Base-by-base conservation (phyloP, 1,140 invertebrate species). In the Zaprionus kolodkinae region DNA sequence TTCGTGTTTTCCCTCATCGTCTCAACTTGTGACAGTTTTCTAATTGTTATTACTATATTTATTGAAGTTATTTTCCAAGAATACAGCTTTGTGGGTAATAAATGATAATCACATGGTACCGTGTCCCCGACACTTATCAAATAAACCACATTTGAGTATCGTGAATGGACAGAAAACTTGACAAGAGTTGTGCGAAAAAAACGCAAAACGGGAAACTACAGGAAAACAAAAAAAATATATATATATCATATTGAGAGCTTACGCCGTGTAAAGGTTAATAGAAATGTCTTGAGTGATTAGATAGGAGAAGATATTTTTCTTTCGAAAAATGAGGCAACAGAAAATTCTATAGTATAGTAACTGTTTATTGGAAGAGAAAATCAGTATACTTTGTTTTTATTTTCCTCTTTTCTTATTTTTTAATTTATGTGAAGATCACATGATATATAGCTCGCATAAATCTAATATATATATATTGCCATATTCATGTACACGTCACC, bases 31-130 rank as follows among this genome's bases (percentile, higher is more conserved):
- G 77, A 83, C 81, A 79, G 70, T 67, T 72, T 72, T 80, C 63
- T 80, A 80, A 84, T 84, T 70, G 59, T 77, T 84, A 66, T 79
- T 72, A 75, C 36, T 62, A 35, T 27, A 69, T 76, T 83, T 70
- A 71, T 71, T 63, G 54, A 15, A 43, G 52, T 69, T 56, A 62
- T 9, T 60, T 55, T 72, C 72, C 27, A 6, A 71, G 72, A 75
- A 75, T 36, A 69, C 66, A 70, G n/a, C 13, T 33, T 52, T 52
- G 38, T 56, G 13, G 35, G 54, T 56, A 48, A 71, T 75, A 75
- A 75, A 64, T 33, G 36, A 25, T 71, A 75, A 75, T 75, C 67
- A 64, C 72, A 35, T 65, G 72, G 66, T 36, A 57, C 52, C 11
- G 25, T 43, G 27, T 15, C 2, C 6, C 13, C 25, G 45, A 4